These are phyloP conservation scores for Apoderus coryli DNA, from an alignment of 2,888 invertebrate species.

Conservation along the genomic window DNA sequence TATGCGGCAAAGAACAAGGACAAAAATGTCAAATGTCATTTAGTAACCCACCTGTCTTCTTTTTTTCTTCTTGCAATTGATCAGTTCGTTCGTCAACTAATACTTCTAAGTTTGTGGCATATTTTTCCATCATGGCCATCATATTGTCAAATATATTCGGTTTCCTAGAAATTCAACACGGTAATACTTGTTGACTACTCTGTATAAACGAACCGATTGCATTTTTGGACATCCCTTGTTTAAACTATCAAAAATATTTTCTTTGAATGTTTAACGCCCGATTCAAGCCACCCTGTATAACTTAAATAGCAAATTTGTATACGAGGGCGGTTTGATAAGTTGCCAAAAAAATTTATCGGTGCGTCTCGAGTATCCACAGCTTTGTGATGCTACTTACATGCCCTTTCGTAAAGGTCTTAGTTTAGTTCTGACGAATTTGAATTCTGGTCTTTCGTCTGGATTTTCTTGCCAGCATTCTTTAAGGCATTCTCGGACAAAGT, in stretches of 20 bases:
- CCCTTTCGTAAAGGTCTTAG: conserved; percentile 74
- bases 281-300: no score
- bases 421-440: conserved; percentile 63
- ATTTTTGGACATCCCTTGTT: no score
- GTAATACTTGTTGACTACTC: no score
- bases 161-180: conserved; percentile 50
- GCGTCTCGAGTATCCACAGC: no score
- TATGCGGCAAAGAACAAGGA: background rate
- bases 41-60: conserved; percentile 62
- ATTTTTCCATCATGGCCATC: conserved; percentile 97
- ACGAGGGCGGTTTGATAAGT: no score
- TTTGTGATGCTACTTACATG: conserved; percentile 49
- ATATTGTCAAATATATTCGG: conserved; percentile 95
- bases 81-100: conserved; percentile 89
- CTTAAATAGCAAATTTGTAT: no score
- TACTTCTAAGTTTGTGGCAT: conserved; percentile 87
- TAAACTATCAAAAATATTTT: no score
- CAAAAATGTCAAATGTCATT: no score
- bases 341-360: no score
- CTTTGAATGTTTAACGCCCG: no score
- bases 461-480: conserved; percentile 80
- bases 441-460: conserved; percentile 68
- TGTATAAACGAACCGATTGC: no score
- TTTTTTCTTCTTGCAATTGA: conserved; percentile 88
- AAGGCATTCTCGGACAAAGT: conserved; percentile 73